Evolutionary conservation across 1,140 invertebrate genomes (phyloP), one percentile per base, ranked within the genome.

Genomic region (Diabrotica virgifera): DNA sequence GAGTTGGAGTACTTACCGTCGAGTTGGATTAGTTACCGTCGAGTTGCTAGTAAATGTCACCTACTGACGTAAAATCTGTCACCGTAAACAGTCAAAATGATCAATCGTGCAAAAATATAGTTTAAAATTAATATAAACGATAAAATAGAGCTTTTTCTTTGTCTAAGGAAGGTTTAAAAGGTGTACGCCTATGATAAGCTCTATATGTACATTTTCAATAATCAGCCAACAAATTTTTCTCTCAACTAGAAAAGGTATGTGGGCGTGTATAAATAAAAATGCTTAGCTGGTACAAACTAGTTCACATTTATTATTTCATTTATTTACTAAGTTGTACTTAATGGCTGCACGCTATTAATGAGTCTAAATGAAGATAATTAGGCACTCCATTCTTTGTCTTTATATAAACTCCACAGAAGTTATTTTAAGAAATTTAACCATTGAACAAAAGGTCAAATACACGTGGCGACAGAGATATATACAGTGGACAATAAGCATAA

Each of bases 371-470:
- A 46, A 46, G 40, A 46, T 46, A 46, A 46, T 46, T 46, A 46
- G 40, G 40, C 40, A 46, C n/a, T 46, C 40, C 40, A 46, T 46
- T n/a, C 40, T 46, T 46, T 46, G 40, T 46, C 40, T 46, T 46
- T 46, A 10, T 46, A 46, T 10, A 46, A 46, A 46, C 40, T 46
- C 5, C n/a, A 46, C 40, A 10, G 40, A 46, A n/a, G 8, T 46
- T 46, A 46, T 46, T 46, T 46, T 46, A 46, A 46, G 40, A 46
- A 46, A 46, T 46, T 46, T n/a, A n/a, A 46, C 40, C 40, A n/a
- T 46, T 46, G 40, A 46, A 46, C 40, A 46, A 46, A 46, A 46
- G 40, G 40, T 46, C 40, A 46, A 46, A 46, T n/a, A n/a, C n/a
- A 46, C 40, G 40, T 46, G 40, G 40, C 40, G 40, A 46, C 40